A percentile compares a stretch with the other conserved stretches of the same genome.
Evolutionary conservation across 2,888 invertebrate species (phyloP).

Genomic region (Cryptocephalus primarius): DNA sequence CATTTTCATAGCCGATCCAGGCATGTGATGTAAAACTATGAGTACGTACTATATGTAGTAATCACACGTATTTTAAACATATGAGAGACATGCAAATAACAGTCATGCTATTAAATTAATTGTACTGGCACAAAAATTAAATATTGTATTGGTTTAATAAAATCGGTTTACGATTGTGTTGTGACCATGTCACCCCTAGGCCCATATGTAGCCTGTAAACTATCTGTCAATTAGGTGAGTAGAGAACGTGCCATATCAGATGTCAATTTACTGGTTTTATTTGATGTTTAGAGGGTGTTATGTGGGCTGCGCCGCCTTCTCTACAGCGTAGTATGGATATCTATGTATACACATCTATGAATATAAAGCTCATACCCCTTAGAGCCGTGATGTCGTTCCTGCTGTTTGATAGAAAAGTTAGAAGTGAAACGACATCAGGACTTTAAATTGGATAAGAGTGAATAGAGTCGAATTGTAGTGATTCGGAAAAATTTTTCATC

Average conservation of each 20-base stretch:
- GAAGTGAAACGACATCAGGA: no score
- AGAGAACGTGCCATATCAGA: conserved; percentile 35
- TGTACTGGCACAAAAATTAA: no score
- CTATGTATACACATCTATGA: background rate
- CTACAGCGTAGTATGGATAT: background rate
- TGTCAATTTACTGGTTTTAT: conserved; percentile 35
- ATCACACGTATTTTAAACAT: no score
- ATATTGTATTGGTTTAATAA: background rate
- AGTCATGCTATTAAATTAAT: no score
- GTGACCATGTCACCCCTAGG: conserved; percentile 28
- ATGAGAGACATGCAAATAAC: no score
- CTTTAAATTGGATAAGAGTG: no score
- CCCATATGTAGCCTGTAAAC: conserved; percentile 30
- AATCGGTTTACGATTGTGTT: conserved; percentile 32
- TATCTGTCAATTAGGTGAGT: conserved; percentile 36
- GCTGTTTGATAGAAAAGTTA: no score
- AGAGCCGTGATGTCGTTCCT: background rate
- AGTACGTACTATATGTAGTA: no score
- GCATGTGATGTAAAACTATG: no score
- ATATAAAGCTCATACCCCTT: background rate
- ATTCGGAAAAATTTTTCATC: no score
- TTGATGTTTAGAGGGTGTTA: conserved; percentile 36
- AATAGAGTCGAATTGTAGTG: no score
- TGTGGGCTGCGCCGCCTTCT: conserved; percentile 22
- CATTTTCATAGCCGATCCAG: no score